phyloP scores from a whole-genome alignment of 1,140 invertebrate species.

The Gonatopus flavifemur region DNA sequence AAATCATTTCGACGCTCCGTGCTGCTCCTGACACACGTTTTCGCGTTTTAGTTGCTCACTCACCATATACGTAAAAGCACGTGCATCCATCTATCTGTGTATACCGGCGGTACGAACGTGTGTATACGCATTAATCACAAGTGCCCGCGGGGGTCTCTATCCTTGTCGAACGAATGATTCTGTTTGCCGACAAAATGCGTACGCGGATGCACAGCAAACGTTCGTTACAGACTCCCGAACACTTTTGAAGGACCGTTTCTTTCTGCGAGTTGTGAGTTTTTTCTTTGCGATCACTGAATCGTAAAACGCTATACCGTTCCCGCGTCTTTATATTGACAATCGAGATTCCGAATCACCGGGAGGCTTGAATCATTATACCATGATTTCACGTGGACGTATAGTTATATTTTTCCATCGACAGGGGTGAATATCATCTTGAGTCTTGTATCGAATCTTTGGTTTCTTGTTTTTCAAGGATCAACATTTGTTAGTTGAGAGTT shows the following conservation, averaged over 20 bases:
- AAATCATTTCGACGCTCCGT: conserved; percentile 26
- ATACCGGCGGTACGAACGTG: too few relatives aligned
- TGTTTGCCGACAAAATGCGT: conserved; percentile 54
- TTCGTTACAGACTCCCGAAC: conserved; percentile 43
- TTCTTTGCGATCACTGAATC: conserved; percentile 50
- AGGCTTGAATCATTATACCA: too few relatives aligned
- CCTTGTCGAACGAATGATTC: conserved; percentile 46
- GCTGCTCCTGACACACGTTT: conserved; percentile 33
- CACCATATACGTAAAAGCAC: conserved; percentile 9
- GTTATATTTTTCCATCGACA: too few relatives aligned
- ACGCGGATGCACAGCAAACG: too few relatives aligned
- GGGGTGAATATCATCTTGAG: too few relatives aligned
- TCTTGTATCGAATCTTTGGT: too few relatives aligned
- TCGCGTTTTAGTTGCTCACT: conserved; percentile 9
- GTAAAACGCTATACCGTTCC: conserved; percentile 33
- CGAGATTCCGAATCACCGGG: conserved; percentile 11
- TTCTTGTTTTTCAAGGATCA: too few relatives aligned
- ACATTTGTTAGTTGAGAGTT: too few relatives aligned
- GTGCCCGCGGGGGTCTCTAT: conserved; percentile 21
- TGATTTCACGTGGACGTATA: too few relatives aligned
- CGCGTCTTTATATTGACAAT: conserved; percentile 8
- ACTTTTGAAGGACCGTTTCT: conserved; percentile 52
- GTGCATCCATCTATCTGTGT: neutral
- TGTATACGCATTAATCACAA: conserved; percentile 2
- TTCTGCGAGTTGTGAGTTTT: too few relatives aligned